Conservation (phyloP, 2,888 invertebrate genomes). For the Sarcophaga rosellei region DNA sequence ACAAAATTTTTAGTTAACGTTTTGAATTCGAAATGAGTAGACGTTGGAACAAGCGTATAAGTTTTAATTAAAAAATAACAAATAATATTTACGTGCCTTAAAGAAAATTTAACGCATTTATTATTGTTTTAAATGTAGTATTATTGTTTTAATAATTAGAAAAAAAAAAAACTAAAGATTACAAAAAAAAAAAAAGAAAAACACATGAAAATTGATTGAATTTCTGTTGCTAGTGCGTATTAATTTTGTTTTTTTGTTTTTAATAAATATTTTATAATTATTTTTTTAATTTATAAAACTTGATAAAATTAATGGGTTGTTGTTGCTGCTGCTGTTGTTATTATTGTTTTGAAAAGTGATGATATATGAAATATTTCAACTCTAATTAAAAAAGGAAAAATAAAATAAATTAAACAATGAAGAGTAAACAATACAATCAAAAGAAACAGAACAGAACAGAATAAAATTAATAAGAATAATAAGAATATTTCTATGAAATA, state of each 20-base stretch:
- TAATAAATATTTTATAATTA: conserved; percentile 14
- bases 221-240: conserved; percentile 50
- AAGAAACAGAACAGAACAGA: not conserved
- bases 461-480: not conserved
- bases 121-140: conserved; percentile 34
- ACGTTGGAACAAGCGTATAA: conserved; percentile 3
- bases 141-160: conserved; percentile 46
- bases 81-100: conserved; percentile 40
- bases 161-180: conserved; percentile 32
- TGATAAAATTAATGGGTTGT: conserved; percentile 54
- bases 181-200: no score
- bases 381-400: conserved; percentile 17
- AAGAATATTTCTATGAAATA: conserved; percentile 43
- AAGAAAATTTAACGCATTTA: conserved; percentile 20
- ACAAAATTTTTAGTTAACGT: conserved; percentile 53
- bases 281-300: conserved; percentile 40
- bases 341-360: conserved; percentile 35
- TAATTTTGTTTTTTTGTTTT: conserved; percentile 29
- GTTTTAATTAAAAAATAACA: conserved; percentile 5
- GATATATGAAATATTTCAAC: conserved; percentile 56
- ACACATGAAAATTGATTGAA: not conserved
- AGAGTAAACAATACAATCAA: not conserved
- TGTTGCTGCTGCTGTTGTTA: conserved; percentile 6
- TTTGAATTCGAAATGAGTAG: conserved; percentile 58
- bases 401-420: conserved; percentile 4